These are phyloP conservation scores for Oncorhynchus masou DNA, from an alignment of 2,113 vertebrate genomes.

Conservation along the genomic window DNA sequence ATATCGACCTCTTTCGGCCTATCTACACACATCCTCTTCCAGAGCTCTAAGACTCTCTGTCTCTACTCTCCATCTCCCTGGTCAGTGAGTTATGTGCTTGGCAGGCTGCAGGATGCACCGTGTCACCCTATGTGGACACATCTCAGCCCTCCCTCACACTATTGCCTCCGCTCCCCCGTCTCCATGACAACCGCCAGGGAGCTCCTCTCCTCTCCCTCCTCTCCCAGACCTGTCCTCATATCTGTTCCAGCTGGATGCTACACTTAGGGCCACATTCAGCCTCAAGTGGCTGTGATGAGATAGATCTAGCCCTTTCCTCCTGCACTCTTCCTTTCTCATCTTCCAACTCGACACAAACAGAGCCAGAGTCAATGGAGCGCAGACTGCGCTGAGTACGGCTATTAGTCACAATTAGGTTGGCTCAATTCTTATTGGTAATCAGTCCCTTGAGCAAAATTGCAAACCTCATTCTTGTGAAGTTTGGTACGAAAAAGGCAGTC, in stretches of 20 bases:
- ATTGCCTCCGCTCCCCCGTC: slow-evolving; percentile 42
- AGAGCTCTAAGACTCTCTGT: slow-evolving; percentile 29
- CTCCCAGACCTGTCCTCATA: slow-evolving; percentile 56
- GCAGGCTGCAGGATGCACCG: slow-evolving; percentile 60
- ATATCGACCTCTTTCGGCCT: too few species aligned
- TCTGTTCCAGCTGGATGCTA: slow-evolving; percentile 66
- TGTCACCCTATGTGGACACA: slow-evolving; percentile 60
- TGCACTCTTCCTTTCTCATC: slow-evolving; percentile 10
- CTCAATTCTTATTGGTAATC: slow-evolving; percentile 27
- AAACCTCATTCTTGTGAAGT: slow-evolving; percentile 26
- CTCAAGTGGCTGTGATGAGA: neutral
- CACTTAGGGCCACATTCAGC: slow-evolving; percentile 33
- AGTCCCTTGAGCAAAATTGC: slow-evolving; percentile 22
- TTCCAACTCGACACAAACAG: slow-evolving; percentile 20
- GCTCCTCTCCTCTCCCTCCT: slow-evolving; percentile 16
- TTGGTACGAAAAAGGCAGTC: neutral
- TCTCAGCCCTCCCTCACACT: slow-evolving; percentile 37
- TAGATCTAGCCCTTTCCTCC: slow-evolving; percentile 23
- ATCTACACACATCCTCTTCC: neutral
- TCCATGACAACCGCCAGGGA: slow-evolving; percentile 71
- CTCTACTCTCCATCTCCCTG: slow-evolving; percentile 26
- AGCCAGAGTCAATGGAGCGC: slow-evolving; percentile 24
- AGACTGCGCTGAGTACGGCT: slow-evolving; percentile 35
- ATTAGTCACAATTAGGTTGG: slow-evolving; percentile 50
- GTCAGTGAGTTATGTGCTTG: slow-evolving; percentile 62